A percentile compares a stretch with the other conserved stretches of the same genome.
Evolutionary conservation across 2,113 vertebrate genomes (phyloP).

Genomic region (Nothoprocta perdicaria): DNA sequence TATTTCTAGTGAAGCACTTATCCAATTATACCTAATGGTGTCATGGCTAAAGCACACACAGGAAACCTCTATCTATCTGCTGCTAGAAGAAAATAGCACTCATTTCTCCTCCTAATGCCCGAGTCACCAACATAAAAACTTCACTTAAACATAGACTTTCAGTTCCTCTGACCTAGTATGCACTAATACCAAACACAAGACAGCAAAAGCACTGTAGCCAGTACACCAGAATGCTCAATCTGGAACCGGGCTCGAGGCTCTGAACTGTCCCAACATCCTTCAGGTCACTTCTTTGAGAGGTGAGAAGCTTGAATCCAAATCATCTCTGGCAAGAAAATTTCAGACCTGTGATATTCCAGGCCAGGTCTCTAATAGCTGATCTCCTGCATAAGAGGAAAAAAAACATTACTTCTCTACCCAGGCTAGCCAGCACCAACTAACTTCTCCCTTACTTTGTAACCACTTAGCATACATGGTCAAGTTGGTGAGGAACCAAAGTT

Average conservation of each 20-base stretch:
- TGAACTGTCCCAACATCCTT: neutral
- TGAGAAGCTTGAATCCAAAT: neutral
- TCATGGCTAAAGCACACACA: neutral
- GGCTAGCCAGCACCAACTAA: rapidly evolving
- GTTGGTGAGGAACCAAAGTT: neutral
- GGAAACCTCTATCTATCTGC: neutral
- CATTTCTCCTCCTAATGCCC: neutral
- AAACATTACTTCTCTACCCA: neutral
- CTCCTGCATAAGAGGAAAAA: neutral
- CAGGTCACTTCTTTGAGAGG: neutral
- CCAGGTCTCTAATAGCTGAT: neutral
- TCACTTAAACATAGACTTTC: neutral
- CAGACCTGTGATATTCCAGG: neutral
- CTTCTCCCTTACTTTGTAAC: neutral
- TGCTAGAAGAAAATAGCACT: neutral
- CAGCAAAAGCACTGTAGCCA: neutral
- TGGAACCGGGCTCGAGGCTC: neutral
- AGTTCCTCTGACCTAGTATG: neutral
- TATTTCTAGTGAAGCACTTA: conserved; percentile 1
- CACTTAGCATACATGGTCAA: neutral
- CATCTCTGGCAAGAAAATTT: neutral
- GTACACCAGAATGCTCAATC: neutral
- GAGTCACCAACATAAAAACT: neutral
- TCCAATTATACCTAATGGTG: neutral
- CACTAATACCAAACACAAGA: neutral